Evolutionary conservation across 2,797 vertebrate species (phyloP), one percentile per base, ranked within the genome.

Genomic region (Mus minutoides): DNA sequence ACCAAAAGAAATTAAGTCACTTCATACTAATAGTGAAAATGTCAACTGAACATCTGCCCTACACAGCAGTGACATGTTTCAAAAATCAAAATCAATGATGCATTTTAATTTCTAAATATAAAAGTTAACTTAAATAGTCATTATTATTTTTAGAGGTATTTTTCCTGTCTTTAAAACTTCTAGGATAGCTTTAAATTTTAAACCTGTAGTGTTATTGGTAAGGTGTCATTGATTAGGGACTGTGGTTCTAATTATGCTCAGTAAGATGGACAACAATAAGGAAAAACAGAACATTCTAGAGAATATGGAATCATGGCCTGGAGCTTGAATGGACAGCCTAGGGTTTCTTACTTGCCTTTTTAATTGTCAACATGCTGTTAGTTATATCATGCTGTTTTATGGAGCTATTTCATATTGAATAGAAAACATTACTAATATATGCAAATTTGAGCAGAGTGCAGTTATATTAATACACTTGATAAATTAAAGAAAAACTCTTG

Each of bases 61-160:
- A 87, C 79, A 49, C 7, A 94, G 46, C 62, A 88, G 40, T 93
- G 64, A 37, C 19, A 52, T 13, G 19, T 31, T 96, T 90, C 93
- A 90, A 83, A 96, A 95, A 96, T 89, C 88, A 93, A 96, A 86
- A n/a, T 0, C n/a, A 92, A 49, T 26, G 85, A 88, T 52, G n/a
- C 22, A 76, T 93, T 95, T 76, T 62, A 95, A 67, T 58, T 94
- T 95, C 88, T 94, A 95, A 92, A 77, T 80, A 67, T 49, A 85
- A 90, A 79, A 49, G 17, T 60, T 6, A 94, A 85, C 60, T 71
- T 76, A 79, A 52, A 62, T 5, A 71, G 37, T 84, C 10, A 75
- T 60, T 43, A 69, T 85, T 62, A 71, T 92, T 93, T 96, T 94
- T n/a, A 92, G 56, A 62, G 10, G 22, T 2, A 5, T 94, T 2